Conservation (phyloP, 2,888 invertebrate species). For the Platycnemis pennipes region DNA sequence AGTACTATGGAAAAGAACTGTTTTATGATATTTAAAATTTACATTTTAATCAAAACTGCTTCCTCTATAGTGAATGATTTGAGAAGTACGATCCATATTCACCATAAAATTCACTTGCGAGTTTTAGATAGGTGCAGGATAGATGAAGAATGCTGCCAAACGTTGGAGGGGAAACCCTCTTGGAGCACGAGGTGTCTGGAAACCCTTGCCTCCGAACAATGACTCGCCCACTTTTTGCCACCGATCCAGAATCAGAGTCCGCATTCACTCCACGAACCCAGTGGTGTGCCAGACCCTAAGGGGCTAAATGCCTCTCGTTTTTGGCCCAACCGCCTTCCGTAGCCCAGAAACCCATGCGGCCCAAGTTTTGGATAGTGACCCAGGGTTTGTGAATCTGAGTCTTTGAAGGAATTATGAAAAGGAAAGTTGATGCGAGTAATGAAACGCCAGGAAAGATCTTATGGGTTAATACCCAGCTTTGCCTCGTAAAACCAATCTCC, state of each 20-base stretch:
- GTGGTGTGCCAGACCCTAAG: not conserved
- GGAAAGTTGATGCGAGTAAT: slow-evolving; percentile 11
- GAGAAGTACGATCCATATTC: no score
- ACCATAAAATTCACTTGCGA: no score
- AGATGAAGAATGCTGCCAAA: no score
- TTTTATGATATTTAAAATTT: no score
- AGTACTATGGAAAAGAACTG: no score
- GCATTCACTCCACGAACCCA: not conserved
- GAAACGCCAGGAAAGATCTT: not conserved
- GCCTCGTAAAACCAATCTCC: not conserved
- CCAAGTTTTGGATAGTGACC: not conserved
- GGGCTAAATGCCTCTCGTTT: not conserved
- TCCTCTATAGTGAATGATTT: no score
- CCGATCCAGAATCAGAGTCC: not conserved
- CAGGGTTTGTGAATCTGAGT: not conserved
- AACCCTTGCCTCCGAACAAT: not conserved
- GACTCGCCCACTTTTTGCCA: not conserved
- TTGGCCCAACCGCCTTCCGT: not conserved
- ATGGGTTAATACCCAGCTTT: not conserved
- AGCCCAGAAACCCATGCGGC: not conserved
- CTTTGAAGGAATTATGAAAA: not conserved
- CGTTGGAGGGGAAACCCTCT: no score
- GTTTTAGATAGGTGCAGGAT: no score
- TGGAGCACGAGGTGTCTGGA: no score
- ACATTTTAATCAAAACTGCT: no score